phyloP scores from a whole-genome alignment of 2,888 invertebrate species.

The Drosophila meridionalis region DNA sequence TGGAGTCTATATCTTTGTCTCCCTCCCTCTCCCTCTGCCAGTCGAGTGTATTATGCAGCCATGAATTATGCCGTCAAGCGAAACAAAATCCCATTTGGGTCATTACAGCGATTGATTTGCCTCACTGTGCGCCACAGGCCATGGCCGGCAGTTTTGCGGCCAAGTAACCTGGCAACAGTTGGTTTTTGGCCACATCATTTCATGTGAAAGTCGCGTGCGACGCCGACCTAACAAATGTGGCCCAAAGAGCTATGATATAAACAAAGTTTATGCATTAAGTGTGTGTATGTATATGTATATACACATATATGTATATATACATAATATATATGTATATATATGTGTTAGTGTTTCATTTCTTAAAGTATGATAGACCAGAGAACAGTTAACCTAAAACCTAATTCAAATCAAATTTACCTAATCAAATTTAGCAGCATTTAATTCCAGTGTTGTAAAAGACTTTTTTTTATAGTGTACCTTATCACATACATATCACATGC shows the following conservation, averaged over 20 bases:
- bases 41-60: slow-evolving; percentile 38
- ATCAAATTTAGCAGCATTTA: background rate
- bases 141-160: background rate
- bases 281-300: background rate
- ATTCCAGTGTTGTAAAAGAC: too few species aligned
- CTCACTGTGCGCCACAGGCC: background rate
- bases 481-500: background rate
- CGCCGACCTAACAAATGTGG: slow-evolving; percentile 33
- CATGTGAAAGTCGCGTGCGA: slow-evolving; percentile 47
- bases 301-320: background rate
- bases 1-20: background rate
- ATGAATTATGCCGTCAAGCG: slow-evolving; percentile 40
- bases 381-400: background rate
- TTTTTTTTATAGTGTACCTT: too few species aligned
- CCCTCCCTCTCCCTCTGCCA: background rate
- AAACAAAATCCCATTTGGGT: slow-evolving; percentile 46
- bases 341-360: background rate
- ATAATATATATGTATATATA: background rate
- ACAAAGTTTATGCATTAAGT: slow-evolving; percentile 8
- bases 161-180: slow-evolving; percentile 73
- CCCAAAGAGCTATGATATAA: slow-evolving; percentile 1
- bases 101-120: slow-evolving; percentile 57
- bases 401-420: background rate
- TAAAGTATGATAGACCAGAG: background rate
- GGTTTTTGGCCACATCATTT: slow-evolving; percentile 64